Evolutionary conservation across 2,888 invertebrate genomes (phyloP).

Genomic region (Lysandra bellargus): DNA sequence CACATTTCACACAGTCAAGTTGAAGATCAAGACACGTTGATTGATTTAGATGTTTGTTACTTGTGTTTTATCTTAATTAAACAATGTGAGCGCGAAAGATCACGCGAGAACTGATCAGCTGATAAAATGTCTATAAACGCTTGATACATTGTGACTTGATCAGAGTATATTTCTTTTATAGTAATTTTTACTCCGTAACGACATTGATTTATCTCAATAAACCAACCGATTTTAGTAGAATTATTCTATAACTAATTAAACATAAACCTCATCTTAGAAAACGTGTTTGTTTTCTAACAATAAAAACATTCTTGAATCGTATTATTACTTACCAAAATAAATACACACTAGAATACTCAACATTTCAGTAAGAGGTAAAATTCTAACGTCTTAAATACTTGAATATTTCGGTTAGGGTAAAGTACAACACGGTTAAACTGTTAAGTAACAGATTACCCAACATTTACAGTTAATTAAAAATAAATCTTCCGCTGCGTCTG

Average conservation of each 20-base stretch:
- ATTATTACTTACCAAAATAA: background rate
- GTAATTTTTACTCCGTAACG: background rate
- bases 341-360: background rate
- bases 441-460: constrained; percentile 6
- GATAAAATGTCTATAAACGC: background rate
- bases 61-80: constrained; percentile 20
- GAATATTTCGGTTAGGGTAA: background rate
- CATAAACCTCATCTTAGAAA: background rate
- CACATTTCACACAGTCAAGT: constrained; percentile 20
- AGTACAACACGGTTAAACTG: constrained; percentile 11
- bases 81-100: constrained; percentile 10
- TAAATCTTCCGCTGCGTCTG: constrained; percentile 14
- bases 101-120: constrained; percentile 16
- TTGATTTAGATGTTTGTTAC: constrained; percentile 18
- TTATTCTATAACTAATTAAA: no score
- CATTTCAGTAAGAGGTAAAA: background rate
- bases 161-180: background rate
- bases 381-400: background rate
- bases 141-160: background rate
- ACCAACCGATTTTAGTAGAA: background rate
- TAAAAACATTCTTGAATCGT: background rate
- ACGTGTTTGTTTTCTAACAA: background rate
- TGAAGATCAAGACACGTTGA: constrained; percentile 18
- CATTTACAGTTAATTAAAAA: constrained; percentile 21
- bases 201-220: background rate